A percentile compares a stretch with the other conserved stretches of the same genome.
Evolutionary conservation across 2,113 vertebrate genomes (phyloP).

Genomic region (Macaca nemestrina): DNA sequence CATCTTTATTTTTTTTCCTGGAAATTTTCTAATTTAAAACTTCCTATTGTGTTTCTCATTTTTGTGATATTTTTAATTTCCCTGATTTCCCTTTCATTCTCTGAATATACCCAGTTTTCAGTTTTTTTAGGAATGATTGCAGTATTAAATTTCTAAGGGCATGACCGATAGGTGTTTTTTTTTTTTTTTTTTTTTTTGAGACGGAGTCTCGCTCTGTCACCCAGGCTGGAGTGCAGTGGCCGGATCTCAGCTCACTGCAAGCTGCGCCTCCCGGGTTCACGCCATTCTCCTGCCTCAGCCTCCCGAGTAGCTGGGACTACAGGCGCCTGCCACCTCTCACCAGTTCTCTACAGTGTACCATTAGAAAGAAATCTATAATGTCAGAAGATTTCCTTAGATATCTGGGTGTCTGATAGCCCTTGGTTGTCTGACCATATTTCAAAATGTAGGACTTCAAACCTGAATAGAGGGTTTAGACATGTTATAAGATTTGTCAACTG

Average conservation of each 20-base stretch:
- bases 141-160: not conserved
- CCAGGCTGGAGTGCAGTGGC: too few species aligned
- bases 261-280: too few species aligned
- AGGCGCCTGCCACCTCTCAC: not conserved
- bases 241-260: too few species aligned
- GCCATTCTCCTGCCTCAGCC: too few species aligned
- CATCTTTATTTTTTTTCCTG: not conserved
- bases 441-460: not conserved
- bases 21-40: not conserved
- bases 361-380: not conserved
- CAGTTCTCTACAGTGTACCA: not conserved
- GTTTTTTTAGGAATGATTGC: not conserved
- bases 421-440: not conserved
- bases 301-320: too few species aligned
- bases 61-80: conserved; percentile 17
- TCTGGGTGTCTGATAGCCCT: not conserved
- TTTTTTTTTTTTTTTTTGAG: too few species aligned
- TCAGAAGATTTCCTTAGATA: not conserved
- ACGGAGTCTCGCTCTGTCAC: too few species aligned
- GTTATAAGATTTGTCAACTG: not conserved
- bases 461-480: not conserved
- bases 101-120: not conserved
- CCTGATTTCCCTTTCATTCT: not conserved
- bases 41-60: not conserved
- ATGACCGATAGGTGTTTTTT: not conserved